Evolutionary conservation across 2,888 invertebrate species (phyloP).

Genomic region (Apeira syringaria): DNA sequence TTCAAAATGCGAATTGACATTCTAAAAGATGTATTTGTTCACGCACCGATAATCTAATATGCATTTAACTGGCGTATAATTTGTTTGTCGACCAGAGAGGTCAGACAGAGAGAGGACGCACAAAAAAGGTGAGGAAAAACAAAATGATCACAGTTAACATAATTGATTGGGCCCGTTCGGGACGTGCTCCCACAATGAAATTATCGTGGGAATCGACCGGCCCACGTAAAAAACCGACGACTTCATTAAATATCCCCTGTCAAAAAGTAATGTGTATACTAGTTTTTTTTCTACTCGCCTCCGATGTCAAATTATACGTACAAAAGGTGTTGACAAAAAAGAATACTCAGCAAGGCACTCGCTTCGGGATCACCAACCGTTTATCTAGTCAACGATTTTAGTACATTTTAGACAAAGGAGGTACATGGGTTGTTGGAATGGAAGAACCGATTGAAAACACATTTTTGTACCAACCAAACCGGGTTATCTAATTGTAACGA

Average conservation of each 20-base stretch:
- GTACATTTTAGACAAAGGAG: too few relatives aligned
- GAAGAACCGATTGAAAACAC: background rate
- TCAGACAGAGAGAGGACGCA: slow-evolving; percentile 54
- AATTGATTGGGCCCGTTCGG: slow-evolving; percentile 77
- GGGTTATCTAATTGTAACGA: too few relatives aligned
- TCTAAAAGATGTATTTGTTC: too few relatives aligned
- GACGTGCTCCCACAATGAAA: slow-evolving; percentile 74
- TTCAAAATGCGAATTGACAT: too few relatives aligned
- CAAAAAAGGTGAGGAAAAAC: slow-evolving; percentile 42
- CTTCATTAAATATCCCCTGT: slow-evolving; percentile 83
- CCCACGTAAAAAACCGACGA: slow-evolving; percentile 62
- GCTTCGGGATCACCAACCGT: slow-evolving; percentile 60
- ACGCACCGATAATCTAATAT: slow-evolving; percentile 43
- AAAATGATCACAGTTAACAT: slow-evolving; percentile 79
- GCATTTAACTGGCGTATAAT: slow-evolving; percentile 72
- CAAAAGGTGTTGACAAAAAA: slow-evolving; percentile 83
- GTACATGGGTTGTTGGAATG: too few relatives aligned
- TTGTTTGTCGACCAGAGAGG: slow-evolving; percentile 67
- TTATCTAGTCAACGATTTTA: slow-evolving; percentile 49
- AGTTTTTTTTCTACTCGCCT: slow-evolving; percentile 74
- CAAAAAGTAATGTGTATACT: slow-evolving; percentile 80
- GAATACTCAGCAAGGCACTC: slow-evolving; percentile 49
- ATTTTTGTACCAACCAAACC: background rate
- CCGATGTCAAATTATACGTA: slow-evolving; percentile 81
- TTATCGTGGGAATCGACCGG: slow-evolving; percentile 67